These are phyloP conservation scores for Biston betularia DNA, from an alignment of 2,888 invertebrate species.

Conservation along the genomic window DNA sequence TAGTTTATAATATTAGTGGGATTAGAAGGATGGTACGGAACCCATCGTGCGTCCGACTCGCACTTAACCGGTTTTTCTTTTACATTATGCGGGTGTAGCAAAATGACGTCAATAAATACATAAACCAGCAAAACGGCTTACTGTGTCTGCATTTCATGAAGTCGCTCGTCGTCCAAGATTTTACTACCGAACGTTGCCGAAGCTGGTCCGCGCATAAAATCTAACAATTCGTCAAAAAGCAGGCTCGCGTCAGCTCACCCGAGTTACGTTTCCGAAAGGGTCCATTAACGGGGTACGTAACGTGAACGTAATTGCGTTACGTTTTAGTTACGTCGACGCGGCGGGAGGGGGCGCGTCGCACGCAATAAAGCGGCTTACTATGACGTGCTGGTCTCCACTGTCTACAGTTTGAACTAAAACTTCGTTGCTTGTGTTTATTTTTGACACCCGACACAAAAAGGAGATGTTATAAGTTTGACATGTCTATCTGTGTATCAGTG, in stretches of 20 bases:
- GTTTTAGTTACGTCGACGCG: conserved; percentile 60
- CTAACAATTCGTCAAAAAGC: conserved; percentile 3
- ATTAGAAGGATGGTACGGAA: too few relatives aligned
- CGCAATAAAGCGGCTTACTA: conserved; percentile 29
- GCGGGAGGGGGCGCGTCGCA: conserved; percentile 38
- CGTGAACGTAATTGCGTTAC: conserved; percentile 55
- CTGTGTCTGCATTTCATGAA: not conserved
- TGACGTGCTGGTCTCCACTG: conserved; percentile 25
- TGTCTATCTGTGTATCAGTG: too few relatives aligned
- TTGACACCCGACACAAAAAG: too few relatives aligned
- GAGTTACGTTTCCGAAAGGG: conserved; percentile 38
- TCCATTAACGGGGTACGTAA: conserved; percentile 53
- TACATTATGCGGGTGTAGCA: too few relatives aligned
- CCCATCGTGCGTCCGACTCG: too few relatives aligned
- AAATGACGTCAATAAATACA: not conserved
- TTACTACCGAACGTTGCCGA: not conserved
- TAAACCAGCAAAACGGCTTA: not conserved
- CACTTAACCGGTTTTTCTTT: too few relatives aligned
- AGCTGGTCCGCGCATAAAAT: not conserved
- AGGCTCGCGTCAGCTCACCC: conserved; percentile 1
- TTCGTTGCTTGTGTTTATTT: too few relatives aligned
- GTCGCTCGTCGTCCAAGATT: not conserved
- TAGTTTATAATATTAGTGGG: too few relatives aligned
- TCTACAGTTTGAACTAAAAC: not conserved
- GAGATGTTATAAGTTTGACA: too few relatives aligned